Base-by-base conservation (phyloP, 2,888 invertebrate species). In the Apodemia zela region DNA sequence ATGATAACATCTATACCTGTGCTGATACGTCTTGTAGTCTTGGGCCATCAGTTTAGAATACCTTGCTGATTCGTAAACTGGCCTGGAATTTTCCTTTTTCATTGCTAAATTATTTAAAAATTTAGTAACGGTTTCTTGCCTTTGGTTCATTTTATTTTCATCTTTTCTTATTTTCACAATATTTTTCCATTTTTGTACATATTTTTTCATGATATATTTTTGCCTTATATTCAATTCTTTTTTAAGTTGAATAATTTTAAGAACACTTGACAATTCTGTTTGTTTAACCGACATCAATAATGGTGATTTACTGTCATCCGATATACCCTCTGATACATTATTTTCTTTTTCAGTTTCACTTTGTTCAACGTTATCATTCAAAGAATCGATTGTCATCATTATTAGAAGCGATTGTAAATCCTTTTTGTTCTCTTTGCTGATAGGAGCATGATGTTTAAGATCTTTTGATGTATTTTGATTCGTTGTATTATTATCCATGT, bases 11-110 rank as follows among this genome's bases (percentile, higher is more conserved):
- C 65, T 66, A 62, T 78, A 89, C 90, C 89, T 84, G 65, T 89
- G 89, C 71, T 89, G 87, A 71, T 90, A 91, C 17, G 84, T 85
- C 29, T 77, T 84, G 64, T 82, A 89, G 75, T 91, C 91, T 51
- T 73, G 79, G 29, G 77, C 80, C 29, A 79, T 66, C 35, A 73
- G 63, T 69, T 84, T 85, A 0, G 84, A 76, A 72, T 83, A 87
- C 61, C 78, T 77, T 59, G 73, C 68, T 21, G 74, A 61, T 66
- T 79, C 82, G 2, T 71, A 54, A 54, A 70, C 63, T 57, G 76
- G 72, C 62, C 75, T 73, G 3, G 73, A 65, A 59, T 76, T 74
- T 59, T 72, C 71, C 67, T 86, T 86, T 71, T 87, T 86, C 66
- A 81, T 84, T n/a, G 80, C 75, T 49, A 91, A 73, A 72, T 84